Percentiles rank a stretch among this genome's conserved stretches.
phyloP scores from a whole-genome alignment of 2,888 invertebrate genomes.

The Lycophotia porphyrea region DNA sequence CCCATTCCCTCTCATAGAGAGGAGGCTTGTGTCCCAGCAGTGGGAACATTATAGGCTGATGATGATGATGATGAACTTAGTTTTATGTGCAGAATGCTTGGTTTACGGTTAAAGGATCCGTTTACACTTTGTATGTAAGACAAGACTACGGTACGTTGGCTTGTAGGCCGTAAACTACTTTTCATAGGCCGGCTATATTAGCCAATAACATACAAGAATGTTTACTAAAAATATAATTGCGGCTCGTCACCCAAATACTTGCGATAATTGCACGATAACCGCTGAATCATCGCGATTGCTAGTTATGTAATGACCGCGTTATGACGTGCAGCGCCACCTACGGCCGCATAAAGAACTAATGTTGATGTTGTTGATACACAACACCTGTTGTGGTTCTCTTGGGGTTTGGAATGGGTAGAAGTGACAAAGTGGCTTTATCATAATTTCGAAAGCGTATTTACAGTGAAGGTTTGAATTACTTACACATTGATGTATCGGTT shows the following conservation, averaged over 20 bases:
- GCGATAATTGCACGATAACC: constrained; percentile 35
- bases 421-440: constrained; percentile 24
- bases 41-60: no score
- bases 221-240: constrained; percentile 29
- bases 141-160: neutral
- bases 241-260: constrained; percentile 27
- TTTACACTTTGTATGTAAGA: no score
- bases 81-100: no score
- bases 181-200: constrained; percentile 4
- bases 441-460: neutral
- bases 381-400: constrained; percentile 74
- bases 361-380: constrained; percentile 70
- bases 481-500: no score
- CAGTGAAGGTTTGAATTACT: neutral
- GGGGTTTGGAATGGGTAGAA: constrained; percentile 60
- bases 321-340: constrained; percentile 51
- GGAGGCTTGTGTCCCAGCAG: no score
- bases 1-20: no score
- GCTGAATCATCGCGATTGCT: constrained; percentile 37
- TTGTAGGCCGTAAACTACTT: constrained; percentile 23
- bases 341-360: constrained; percentile 43
- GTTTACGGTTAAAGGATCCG: no score
- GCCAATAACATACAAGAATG: constrained; percentile 24
- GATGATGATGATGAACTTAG: no score
- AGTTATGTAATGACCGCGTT: constrained; percentile 44